These are phyloP conservation scores for Heliconius hewitsoni DNA, from an alignment of 1,140 invertebrate genomes.

Conservation along the genomic window DNA sequence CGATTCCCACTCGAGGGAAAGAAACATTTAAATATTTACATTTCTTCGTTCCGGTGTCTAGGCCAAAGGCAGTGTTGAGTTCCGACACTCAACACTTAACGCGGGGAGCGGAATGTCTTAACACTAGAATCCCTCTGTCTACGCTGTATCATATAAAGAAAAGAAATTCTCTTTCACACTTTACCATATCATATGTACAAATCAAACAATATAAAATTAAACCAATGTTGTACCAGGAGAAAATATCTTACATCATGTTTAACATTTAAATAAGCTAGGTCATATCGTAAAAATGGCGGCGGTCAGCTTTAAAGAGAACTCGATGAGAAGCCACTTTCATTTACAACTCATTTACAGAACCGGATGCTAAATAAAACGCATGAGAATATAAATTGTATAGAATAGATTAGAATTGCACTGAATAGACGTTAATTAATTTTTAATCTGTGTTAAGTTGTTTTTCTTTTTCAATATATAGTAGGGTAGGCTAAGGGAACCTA, in stretches of 20 bases:
- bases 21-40: too few relatives aligned
- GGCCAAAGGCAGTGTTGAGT: too few relatives aligned
- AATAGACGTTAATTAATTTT: not conserved
- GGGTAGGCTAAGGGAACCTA: too few relatives aligned
- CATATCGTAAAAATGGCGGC: conserved; percentile 26
- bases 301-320: conserved; percentile 25
- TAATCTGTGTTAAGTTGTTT: not conserved
- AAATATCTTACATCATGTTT: conserved; percentile 21
- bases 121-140: too few relatives aligned
- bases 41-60: too few relatives aligned
- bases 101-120: too few relatives aligned
- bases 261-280: conserved; percentile 29
- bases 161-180: not conserved
- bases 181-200: not conserved
- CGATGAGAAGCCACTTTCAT: conserved; percentile 32
- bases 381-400: conserved; percentile 23
- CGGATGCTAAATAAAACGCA: conserved; percentile 31
- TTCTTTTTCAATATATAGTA: not conserved
- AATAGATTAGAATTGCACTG: conserved; percentile 4
- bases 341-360: conserved; percentile 32
- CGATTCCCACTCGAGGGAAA: too few relatives aligned
- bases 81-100: not conserved
- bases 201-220: conserved; percentile 13
- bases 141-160: not conserved
- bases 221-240: conserved; percentile 17